These are phyloP conservation scores for Hipposideros armiger DNA, from an alignment of 2,113 vertebrate genomes.

Conservation along the genomic window DNA sequence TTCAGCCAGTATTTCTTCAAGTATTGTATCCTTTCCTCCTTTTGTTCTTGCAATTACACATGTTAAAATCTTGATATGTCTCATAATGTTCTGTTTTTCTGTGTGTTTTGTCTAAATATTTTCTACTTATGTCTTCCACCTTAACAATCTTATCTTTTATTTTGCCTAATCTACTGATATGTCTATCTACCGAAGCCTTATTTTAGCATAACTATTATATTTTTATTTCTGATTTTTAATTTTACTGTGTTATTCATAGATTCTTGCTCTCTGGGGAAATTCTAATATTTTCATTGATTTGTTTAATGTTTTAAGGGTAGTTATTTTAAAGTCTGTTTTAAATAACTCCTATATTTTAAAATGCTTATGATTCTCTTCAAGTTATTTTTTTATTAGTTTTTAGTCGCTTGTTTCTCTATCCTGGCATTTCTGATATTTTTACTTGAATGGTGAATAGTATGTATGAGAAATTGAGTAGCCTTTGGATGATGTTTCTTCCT, in stretches of 20 bases:
- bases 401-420: not conserved
- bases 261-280: not conserved
- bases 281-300: not conserved
- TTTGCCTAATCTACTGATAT: not conserved
- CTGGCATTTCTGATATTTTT: slow-evolving; percentile 7
- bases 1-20: not conserved
- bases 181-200: not conserved
- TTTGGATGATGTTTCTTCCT: not conserved
- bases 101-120: not conserved
- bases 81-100: not conserved
- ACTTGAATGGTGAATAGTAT: not conserved
- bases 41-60: not conserved
- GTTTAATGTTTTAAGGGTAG: not conserved
- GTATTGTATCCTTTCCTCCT: not conserved
- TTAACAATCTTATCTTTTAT: not conserved
- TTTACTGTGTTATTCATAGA: not conserved
- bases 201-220: not conserved
- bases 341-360: not conserved
- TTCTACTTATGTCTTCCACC: not conserved
- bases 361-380: not conserved
- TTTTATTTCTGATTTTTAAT: not conserved
- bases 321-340: not conserved
- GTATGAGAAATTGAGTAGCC: not conserved
- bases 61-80: not conserved
- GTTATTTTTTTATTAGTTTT: not conserved